These are phyloP conservation scores for Tenrec ecaudatus DNA, from an alignment of 2,113 vertebrate genomes.

Conservation along the genomic window DNA sequence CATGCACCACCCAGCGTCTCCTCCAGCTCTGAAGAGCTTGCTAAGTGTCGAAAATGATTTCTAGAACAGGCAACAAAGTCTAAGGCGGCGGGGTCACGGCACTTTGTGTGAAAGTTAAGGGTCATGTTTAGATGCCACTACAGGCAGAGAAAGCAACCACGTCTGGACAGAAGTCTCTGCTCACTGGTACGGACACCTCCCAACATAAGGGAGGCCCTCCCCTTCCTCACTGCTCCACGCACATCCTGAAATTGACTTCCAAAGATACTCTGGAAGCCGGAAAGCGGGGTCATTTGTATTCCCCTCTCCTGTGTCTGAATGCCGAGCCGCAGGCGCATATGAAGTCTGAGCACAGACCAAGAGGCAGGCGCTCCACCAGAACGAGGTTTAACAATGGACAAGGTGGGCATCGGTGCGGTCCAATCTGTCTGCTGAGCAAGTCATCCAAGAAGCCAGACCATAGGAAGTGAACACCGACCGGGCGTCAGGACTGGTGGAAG, in stretches of 20 bases:
- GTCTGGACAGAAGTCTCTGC: background rate
- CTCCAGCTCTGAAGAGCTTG: background rate
- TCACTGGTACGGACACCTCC: too few relatives aligned
- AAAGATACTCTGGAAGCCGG: background rate
- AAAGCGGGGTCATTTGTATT: background rate
- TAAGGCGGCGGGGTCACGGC: background rate
- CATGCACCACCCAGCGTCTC: background rate
- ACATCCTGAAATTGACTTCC: background rate
- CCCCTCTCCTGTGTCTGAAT: background rate
- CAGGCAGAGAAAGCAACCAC: background rate
- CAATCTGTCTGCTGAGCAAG: too few relatives aligned
- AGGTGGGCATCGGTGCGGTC: too few relatives aligned
- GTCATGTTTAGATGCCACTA: background rate
- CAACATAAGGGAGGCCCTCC: rapidly evolving
- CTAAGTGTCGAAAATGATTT: slow-evolving; percentile 20
- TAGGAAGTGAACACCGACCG: too few relatives aligned
- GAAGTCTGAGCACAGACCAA: too few relatives aligned
- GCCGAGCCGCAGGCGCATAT: too few relatives aligned
- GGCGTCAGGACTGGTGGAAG: too few relatives aligned
- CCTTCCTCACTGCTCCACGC: background rate
- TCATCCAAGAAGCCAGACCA: too few relatives aligned
- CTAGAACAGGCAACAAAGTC: background rate
- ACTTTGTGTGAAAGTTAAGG: background rate
- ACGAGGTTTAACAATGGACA: too few relatives aligned
- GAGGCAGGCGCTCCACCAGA: too few relatives aligned